These are phyloP conservation scores for Herpetotheres cachinnans DNA, from an alignment of 2,113 vertebrate species.

Conservation along the genomic window DNA sequence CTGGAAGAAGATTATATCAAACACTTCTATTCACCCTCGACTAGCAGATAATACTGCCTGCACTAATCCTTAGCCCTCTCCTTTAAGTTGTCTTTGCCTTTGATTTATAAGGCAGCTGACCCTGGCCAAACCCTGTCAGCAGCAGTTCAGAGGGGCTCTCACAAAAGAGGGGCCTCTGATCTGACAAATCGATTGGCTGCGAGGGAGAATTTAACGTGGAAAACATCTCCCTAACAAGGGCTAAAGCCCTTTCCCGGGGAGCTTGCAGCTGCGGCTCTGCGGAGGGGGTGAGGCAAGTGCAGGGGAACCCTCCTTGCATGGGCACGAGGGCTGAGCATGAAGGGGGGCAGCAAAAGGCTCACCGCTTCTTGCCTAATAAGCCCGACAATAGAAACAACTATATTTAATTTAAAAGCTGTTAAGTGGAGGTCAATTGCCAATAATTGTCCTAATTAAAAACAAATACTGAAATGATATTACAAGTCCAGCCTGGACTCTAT, in stretches of 20 bases:
- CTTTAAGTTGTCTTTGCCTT: conserved; percentile 41
- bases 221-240: conserved; percentile 38
- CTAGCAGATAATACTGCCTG: conserved; percentile 21
- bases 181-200: conserved; percentile 58
- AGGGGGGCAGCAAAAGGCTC: neutral
- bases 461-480: conserved; percentile 49
- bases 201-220: conserved; percentile 45
- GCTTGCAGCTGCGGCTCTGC: neutral
- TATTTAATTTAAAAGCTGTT: conserved; percentile 41
- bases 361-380: neutral
- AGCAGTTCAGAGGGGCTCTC: conserved; percentile 54
- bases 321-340: neutral
- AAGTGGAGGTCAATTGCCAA: conserved; percentile 62
- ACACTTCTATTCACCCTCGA: conserved; percentile 25
- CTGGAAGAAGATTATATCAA: neutral
- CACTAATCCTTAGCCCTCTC: conserved; percentile 24
- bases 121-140: conserved; percentile 58
- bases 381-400: neutral
- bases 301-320: accelerated
- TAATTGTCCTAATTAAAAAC: conserved; percentile 61
- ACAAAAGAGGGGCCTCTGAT: conserved; percentile 57
- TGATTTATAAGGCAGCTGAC: conserved; percentile 66
- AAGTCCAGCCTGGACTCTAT: neutral
- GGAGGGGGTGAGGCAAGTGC: neutral
- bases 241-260: conserved; percentile 27